Evolutionary conservation across 1,140 invertebrate genomes (phyloP).

Genomic region (Diplogasteroides magnus): DNA sequence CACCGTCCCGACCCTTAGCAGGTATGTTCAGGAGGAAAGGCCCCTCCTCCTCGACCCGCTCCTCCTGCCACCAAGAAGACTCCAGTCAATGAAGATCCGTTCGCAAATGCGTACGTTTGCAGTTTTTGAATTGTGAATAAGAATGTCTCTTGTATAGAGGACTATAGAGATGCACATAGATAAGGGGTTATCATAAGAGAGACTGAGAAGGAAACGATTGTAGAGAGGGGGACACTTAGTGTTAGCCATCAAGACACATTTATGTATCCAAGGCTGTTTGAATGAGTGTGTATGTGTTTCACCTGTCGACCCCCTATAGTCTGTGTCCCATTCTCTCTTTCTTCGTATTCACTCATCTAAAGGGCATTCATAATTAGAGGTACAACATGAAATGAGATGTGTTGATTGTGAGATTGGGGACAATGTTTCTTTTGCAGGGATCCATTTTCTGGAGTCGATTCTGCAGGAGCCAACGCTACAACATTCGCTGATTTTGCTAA

Average conservation of each 20-base stretch:
- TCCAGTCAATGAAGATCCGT: constrained; percentile 23
- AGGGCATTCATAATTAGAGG: no score
- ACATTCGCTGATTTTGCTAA: constrained; percentile 24
- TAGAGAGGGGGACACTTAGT: no score
- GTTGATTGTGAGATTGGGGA: background rate
- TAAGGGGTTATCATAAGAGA: no score
- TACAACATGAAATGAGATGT: no score
- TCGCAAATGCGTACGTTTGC: constrained; percentile 11
- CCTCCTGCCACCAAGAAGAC: constrained; percentile 14
- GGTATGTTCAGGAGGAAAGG: background rate
- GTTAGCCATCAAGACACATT: no score
- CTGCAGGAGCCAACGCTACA: background rate
- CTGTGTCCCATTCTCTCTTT: background rate
- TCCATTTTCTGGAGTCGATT: constrained; percentile 5
- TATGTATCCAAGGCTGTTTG: no score
- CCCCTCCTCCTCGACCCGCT: constrained; percentile 16
- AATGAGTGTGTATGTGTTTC: no score
- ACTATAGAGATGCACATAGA: background rate
- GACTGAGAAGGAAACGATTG: no score
- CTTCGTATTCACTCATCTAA: background rate
- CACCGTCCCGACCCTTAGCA: constrained; percentile 11
- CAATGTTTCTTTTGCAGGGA: constrained; percentile 3
- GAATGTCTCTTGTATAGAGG: background rate
- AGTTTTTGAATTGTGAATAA: constrained; percentile 1
- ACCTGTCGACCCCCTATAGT: no score